Percentiles rank a stretch among this genome's conserved stretches.
phyloP scores from a whole-genome alignment of 2,113 vertebrate species.

The Pangasianodon gigas region DNA sequence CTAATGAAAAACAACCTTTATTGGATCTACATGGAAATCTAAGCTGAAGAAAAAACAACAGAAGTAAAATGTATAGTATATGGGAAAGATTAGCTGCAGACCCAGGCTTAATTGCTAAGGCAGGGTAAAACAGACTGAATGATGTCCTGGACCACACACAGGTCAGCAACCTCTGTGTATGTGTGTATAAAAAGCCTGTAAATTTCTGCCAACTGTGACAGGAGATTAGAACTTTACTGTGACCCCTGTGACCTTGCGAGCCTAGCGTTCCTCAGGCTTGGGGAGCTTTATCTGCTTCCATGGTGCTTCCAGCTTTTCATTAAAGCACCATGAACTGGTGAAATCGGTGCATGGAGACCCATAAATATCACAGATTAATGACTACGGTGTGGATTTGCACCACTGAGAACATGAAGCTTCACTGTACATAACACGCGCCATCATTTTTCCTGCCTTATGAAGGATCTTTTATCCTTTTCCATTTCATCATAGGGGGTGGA shows the following conservation, averaged over 20 bases:
- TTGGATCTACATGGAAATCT: not conserved
- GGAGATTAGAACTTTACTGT: conserved; percentile 42
- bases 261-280: conserved; percentile 54
- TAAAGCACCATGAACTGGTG: conserved; percentile 14
- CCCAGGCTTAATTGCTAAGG: conserved; percentile 29
- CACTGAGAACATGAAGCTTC: not conserved
- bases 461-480: conserved; percentile 16
- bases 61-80: conserved; percentile 12
- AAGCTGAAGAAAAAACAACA: conserved; percentile 7
- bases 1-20: conserved; percentile 34
- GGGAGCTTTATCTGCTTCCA: conserved; percentile 46
- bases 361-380: conserved; percentile 39
- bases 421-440: not conserved
- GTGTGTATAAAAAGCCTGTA: conserved; percentile 59
- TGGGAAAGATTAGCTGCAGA: conserved; percentile 33
- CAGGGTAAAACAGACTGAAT: conserved; percentile 11
- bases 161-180: conserved; percentile 35
- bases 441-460: not conserved
- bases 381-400: not conserved
- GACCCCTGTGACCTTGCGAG: conserved; percentile 49
- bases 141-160: conserved; percentile 65
- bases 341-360: conserved; percentile 19
- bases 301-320: conserved; percentile 47
- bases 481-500: conserved; percentile 5
- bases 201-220: conserved; percentile 56